These are phyloP conservation scores for Danionella cerebrum DNA, from an alignment of 2,113 vertebrate species.

Conservation along the genomic window DNA sequence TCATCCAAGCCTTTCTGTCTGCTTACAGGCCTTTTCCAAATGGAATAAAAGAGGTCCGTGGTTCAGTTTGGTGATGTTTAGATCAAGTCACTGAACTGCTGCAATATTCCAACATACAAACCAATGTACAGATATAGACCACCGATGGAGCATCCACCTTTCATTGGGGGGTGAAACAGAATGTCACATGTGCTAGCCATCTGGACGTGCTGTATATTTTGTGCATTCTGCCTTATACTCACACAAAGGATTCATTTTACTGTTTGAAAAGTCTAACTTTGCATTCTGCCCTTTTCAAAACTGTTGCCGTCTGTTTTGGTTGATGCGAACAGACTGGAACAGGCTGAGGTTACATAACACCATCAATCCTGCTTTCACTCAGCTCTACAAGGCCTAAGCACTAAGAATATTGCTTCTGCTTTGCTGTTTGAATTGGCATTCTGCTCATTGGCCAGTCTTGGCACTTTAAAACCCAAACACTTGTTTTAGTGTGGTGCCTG, in stretches of 20 bases:
- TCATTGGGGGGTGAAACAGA: conserved; percentile 48
- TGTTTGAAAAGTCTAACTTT: conserved; percentile 34
- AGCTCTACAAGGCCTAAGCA: conserved; percentile 16
- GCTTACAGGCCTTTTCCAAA: conserved; percentile 33
- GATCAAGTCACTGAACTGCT: conserved; percentile 40
- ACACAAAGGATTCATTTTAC: conserved; percentile 54
- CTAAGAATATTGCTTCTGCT: conserved; percentile 23
- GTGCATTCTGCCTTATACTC: conserved; percentile 41
- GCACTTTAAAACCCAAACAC: conserved; percentile 25
- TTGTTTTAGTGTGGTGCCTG: conserved; percentile 28
- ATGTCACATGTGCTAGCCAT: conserved; percentile 61
- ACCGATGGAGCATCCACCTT: conserved; percentile 55
- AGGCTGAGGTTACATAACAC: conserved; percentile 23
- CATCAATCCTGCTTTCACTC: conserved; percentile 11
- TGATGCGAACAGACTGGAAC: conserved; percentile 20
- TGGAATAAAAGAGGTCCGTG: conserved; percentile 41
- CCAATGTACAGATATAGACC: conserved; percentile 53
- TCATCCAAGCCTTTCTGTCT: conserved; percentile 11
- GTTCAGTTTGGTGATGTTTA: conserved; percentile 27
- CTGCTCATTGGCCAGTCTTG: conserved; percentile 24
- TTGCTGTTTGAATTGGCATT: conserved; percentile 21
- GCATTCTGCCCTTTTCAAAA: conserved; percentile 30
- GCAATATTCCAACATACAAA: too few relatives aligned
- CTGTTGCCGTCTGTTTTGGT: conserved; percentile 8
- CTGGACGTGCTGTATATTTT: conserved; percentile 51